Evolutionary conservation across 2,888 invertebrate species (phyloP).

Genomic region (Cabera pusaria): DNA sequence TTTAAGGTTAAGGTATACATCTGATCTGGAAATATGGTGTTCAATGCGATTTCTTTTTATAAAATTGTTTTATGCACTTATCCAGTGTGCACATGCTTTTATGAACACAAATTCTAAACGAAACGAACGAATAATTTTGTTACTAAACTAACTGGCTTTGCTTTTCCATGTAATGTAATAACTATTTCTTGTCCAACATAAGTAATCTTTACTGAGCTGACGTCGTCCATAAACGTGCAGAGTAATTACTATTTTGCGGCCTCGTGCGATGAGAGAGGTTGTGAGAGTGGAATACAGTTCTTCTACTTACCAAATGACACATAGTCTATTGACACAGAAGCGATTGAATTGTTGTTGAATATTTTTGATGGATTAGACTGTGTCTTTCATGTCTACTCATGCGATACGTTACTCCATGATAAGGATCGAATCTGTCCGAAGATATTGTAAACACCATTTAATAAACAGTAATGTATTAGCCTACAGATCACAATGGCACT

Average conservation of each 20-base stretch:
- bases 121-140: too few relatives aligned
- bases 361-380: neutral
- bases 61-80: too few relatives aligned
- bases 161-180: too few relatives aligned
- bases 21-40: too few relatives aligned
- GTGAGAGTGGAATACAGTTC: constrained; percentile 1
- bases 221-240: constrained; percentile 34
- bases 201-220: constrained; percentile 54
- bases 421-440: constrained; percentile 53
- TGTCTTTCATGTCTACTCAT: constrained; percentile 1
- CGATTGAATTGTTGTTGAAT: too few relatives aligned
- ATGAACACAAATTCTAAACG: too few relatives aligned
- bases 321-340: too few relatives aligned
- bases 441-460: constrained; percentile 55
- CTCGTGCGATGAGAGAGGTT: constrained; percentile 21
- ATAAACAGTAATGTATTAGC: constrained; percentile 50
- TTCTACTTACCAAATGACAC: too few relatives aligned
- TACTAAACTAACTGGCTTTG: too few relatives aligned
- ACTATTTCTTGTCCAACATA: too few relatives aligned
- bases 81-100: too few relatives aligned
- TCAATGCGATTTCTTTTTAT: constrained; percentile 21
- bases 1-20: constrained; percentile 34
- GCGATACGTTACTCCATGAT: constrained; percentile 18
- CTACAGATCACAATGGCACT: constrained; percentile 41
- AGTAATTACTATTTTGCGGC: constrained; percentile 35